These are phyloP conservation scores for Lasioglossum malachurum DNA, from an alignment of 2,888 invertebrate species.

Conservation along the genomic window DNA sequence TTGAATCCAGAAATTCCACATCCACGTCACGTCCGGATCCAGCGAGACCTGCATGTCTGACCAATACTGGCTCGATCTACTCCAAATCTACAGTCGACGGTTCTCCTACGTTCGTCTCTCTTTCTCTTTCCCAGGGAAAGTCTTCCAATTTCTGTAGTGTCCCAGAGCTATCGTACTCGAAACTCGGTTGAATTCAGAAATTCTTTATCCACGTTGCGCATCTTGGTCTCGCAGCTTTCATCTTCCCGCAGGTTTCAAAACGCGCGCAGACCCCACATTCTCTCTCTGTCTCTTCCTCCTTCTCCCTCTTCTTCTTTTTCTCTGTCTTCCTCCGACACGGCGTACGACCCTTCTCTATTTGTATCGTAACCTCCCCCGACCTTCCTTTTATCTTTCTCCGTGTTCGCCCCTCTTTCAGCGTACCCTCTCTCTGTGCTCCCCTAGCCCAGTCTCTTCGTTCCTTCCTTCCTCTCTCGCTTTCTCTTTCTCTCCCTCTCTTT, in stretches of 20 bases:
- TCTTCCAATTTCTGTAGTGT: too few relatives aligned
- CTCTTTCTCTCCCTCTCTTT: background rate
- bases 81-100: too few relatives aligned
- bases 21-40: background rate
- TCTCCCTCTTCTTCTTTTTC: background rate
- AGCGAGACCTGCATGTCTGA: too few relatives aligned
- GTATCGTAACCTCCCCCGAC: conserved; percentile 51
- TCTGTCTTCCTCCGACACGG: background rate
- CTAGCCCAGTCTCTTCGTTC: conserved; percentile 45
- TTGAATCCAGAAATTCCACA: background rate
- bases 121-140: too few relatives aligned
- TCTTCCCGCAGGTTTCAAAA: conserved; percentile 28
- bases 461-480: background rate
- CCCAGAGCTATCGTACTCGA: too few relatives aligned
- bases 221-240: conserved; percentile 29
- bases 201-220: background rate
- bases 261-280: background rate
- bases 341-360: conserved; percentile 55
- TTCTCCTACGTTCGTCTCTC: too few relatives aligned
- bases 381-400: conserved; percentile 56
- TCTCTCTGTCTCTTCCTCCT: background rate
- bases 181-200: too few relatives aligned
- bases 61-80: too few relatives aligned
- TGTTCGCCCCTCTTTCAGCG: conserved; percentile 32
- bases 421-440: conserved; percentile 31